Evolutionary conservation across 2,113 vertebrate genomes (phyloP).

Genomic region (Sturnira hondurensis): DNA sequence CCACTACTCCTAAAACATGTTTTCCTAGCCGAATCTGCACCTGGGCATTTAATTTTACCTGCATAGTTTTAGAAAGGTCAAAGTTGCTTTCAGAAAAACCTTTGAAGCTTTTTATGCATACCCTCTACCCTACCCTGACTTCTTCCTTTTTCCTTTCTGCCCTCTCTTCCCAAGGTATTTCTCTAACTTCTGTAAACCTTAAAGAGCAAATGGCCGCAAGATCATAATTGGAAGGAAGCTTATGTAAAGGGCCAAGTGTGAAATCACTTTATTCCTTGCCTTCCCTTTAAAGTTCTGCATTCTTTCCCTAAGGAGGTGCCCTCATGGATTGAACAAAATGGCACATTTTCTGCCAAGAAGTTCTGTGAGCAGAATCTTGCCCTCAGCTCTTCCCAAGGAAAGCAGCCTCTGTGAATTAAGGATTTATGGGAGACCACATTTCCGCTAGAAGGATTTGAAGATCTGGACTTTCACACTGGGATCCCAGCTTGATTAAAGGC

Average conservation of each 20-base stretch:
- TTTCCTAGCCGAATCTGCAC: neutral
- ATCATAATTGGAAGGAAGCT: neutral
- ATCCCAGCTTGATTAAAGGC: constrained; percentile 69
- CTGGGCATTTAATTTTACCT: neutral
- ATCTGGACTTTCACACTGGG: constrained; percentile 42
- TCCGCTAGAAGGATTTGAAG: constrained; percentile 41
- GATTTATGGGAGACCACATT: constrained; percentile 49
- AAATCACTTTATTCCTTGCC: neutral
- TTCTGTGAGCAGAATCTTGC: constrained; percentile 30
- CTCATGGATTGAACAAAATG: neutral
- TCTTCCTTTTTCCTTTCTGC: neutral
- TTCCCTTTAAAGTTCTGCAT: neutral
- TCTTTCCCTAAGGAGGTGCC: neutral
- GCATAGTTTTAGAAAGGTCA: neutral
- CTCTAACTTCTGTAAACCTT: neutral
- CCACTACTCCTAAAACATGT: neutral
- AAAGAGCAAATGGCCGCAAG: neutral
- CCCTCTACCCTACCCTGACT: neutral
- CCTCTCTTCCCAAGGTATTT: neutral
- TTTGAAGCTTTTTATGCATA: neutral
- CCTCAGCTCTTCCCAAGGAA: constrained; percentile 35
- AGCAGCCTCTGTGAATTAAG: constrained; percentile 22
- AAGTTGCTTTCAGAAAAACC: neutral
- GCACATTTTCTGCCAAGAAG: neutral
- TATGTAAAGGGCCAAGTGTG: neutral